Conservation (phyloP, 2,797 vertebrate species). For the Artibeus jamaicensis region DNA sequence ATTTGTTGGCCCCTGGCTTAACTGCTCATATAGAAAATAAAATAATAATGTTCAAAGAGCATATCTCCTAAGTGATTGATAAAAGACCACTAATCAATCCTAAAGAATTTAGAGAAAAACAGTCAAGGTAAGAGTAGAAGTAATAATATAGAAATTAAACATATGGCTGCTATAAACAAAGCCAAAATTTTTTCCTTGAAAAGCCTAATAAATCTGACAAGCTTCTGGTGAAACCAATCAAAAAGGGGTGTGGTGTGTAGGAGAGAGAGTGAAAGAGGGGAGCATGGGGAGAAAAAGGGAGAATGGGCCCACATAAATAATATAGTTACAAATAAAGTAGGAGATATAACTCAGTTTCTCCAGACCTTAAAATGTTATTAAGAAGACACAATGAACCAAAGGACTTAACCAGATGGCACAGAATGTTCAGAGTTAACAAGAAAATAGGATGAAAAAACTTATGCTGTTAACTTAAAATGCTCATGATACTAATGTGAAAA, state of each 20-base stretch:
- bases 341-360: neutral
- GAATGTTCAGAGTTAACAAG: neutral
- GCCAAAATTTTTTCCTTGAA: conserved; percentile 35
- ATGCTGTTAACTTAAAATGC: neutral
- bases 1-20: neutral
- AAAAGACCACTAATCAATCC: neutral
- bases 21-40: neutral
- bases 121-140: conserved; percentile 27
- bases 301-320: neutral
- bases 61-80: neutral
- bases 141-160: conserved; percentile 53
- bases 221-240: conserved; percentile 16
- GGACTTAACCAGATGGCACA: neutral
- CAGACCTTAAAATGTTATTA: neutral
- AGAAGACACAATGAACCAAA: neutral
- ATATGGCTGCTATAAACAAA: conserved; percentile 25
- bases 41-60: neutral
- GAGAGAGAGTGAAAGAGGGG: too few species aligned
- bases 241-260: neutral
- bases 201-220: conserved; percentile 44
- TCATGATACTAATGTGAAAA: neutral
- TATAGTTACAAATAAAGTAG: neutral
- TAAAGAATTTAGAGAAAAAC: conserved; percentile 21
- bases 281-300: neutral
- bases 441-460: neutral